Evolutionary conservation across 2,113 vertebrate species (phyloP), one percentile per base, ranked within the genome.

Genomic region (Grammomys surdaster): DNA sequence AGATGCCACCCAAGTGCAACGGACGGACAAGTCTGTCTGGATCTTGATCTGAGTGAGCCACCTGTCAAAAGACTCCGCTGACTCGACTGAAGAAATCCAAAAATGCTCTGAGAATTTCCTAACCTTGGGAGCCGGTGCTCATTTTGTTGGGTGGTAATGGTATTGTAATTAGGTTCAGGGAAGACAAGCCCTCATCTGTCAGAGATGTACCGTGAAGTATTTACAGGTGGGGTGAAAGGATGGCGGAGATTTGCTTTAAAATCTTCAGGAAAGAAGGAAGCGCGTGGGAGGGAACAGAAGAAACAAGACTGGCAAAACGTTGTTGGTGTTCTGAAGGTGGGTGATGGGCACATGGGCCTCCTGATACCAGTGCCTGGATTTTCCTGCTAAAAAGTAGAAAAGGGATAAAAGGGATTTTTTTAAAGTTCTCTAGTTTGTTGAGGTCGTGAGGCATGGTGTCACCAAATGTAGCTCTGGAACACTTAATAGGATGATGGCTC

Each of bases 231-330:
- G 91, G 75, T 77, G 63, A 93, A 86, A 87, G 5, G 46, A 72
- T 95, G 84, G 69, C 94, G 88, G 96, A 94, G 80, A 92, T 85
- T 85, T 89, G 95, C 92, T 89, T 93, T 70, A 76, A 90, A 91
- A 90, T 93, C 54, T 88, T 76, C 80, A 88, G 96, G n/a, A 22
- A 31, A 85, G 77, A 81, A 63, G 90, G 92, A 60, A 82, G 17
- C 33, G 12, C 2, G 10, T 70, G 26, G n/a, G 56, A 16, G 43
- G 75, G 51, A 90, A 85, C 2, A 65, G 70, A 93, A 76, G 70
- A 93, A 91, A 56, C 14, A 51, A 95, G 89, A 93, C 14, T 85
- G 84, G 36, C 43, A 56, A 94, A 58, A 89, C 56, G 54, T 51
- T 89, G 46, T 22, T 73, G 33, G 70, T n/a, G 58, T 78, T 91